Base-by-base conservation (phyloP, 1,140 invertebrate genomes). In the Oppia nitens region DNA sequence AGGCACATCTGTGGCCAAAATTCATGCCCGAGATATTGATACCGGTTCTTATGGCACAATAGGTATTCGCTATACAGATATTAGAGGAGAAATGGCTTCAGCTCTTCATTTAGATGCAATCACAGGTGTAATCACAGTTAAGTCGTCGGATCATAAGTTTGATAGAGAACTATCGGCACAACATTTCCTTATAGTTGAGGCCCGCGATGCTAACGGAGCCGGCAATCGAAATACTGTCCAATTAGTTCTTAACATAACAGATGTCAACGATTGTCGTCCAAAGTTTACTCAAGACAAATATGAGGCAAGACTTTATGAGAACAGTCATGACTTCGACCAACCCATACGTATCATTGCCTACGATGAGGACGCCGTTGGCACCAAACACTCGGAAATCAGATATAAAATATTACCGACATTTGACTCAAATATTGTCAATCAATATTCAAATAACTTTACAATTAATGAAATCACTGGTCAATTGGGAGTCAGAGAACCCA, bases 151-250 rank as follows among this genome's bases (percentile, higher is more conserved):
- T 20, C 75, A 81, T 0, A 83, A 83, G 0, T 89, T 95, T 66
- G 91, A 96, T 71, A 75, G 91, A 27, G 91, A 97, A 72, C 76
- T 85, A 26, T 78, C 87, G 11, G 80, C 84, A 0, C 78, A 82
- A 6, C 89, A 93, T 74, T 93, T 84, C 72, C 73, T 97, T 3
- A 94, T 87, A 0, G 83, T 92, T 0, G 91, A 95, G 70, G 91
- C 90, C 0, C 75, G 87, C 63, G 91, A 96, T 69, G 83, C 87
- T 71, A 72, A 83, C 49, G 87, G 89, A 2, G 77, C 79, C 64
- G 91, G 90, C 52, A 88, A 90, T 71, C 76, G 77, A 58, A 91
- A 92, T 66, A 85, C 87, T 0, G 86, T 82, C 2, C 88, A 91
- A 70, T 71, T 95, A 2, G 79, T 87, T 2, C 76, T 95, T 1